These are phyloP conservation scores for Nettapus auritus DNA, from an alignment of 2,113 vertebrate species.

Conservation along the genomic window DNA sequence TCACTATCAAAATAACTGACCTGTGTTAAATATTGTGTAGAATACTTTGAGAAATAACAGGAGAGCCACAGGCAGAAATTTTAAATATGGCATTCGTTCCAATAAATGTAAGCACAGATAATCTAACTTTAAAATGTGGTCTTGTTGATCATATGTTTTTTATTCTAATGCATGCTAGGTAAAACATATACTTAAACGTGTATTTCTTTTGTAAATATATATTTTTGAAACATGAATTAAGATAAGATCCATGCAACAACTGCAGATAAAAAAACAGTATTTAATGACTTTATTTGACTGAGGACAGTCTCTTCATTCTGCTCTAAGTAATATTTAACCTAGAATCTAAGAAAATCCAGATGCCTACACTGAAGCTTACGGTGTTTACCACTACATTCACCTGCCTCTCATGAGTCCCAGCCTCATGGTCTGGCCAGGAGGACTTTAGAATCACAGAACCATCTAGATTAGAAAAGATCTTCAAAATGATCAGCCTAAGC, in stretches of 20 bases:
- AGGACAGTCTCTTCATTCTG: not conserved
- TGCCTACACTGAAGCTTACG: not conserved
- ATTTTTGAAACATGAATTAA: conserved; percentile 20
- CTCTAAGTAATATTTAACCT: not conserved
- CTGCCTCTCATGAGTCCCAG: not conserved
- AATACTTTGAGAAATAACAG: conserved; percentile 33
- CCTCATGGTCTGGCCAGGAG: not conserved
- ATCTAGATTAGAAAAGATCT: too few relatives aligned
- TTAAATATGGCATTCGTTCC: conserved; percentile 1
- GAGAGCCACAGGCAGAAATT: conserved; percentile 37
- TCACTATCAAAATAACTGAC: conserved; percentile 64
- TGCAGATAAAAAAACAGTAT: not conserved
- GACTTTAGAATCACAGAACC: not conserved
- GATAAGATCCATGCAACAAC: not conserved
- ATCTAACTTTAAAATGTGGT: not conserved
- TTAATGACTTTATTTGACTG: not conserved
- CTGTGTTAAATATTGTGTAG: conserved; percentile 46
- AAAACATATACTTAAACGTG: not conserved
- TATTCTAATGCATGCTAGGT: not conserved
- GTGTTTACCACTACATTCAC: not conserved
- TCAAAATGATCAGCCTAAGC: too few relatives aligned
- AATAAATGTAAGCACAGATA: not conserved
- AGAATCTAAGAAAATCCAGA: not conserved
- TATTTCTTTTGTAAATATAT: not conserved
- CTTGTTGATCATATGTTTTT: not conserved